phyloP scores from a whole-genome alignment of 1,140 invertebrate genomes.

The Stegodyphus dumicola region DNA sequence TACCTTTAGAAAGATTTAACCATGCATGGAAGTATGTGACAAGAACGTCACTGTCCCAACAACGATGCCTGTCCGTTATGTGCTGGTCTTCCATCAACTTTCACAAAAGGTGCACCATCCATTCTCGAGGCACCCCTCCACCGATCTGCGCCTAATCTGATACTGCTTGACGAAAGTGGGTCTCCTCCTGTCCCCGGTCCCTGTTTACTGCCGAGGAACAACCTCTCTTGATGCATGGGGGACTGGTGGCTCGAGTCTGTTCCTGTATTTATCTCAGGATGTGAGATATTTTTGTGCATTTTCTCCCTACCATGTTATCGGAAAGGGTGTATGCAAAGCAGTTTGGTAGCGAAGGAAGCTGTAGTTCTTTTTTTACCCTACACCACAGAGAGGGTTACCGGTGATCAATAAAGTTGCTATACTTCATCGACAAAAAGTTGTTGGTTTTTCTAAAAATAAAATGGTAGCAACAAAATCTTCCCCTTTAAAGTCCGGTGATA shows the following conservation, averaged over 20 bases:
- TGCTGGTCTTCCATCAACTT: conserved; percentile 33
- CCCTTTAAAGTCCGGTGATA: too few relatives aligned
- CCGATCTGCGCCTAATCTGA: background rate
- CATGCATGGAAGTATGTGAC: conserved; percentile 3
- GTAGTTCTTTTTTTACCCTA: background rate
- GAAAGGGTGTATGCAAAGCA: conserved; percentile 47
- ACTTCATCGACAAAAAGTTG: conserved; percentile 9
- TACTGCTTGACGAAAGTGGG: background rate
- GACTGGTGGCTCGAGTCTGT: background rate
- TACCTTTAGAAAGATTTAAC: too few relatives aligned
- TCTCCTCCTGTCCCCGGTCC: background rate
- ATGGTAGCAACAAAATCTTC: too few relatives aligned
- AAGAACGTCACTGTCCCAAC: background rate
- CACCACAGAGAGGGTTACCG: conserved; percentile 12
- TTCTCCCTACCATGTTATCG: background rate
- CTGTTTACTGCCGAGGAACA: conserved; percentile 50
- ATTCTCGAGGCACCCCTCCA: background rate
- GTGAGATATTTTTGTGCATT: conserved; percentile 1
- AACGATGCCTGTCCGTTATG: conserved; percentile 5
- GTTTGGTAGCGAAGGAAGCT: conserved; percentile 23
- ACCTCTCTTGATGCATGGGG: conserved; percentile 15
- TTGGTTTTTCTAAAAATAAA: conserved; percentile 4
- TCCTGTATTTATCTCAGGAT: conserved; percentile 28
- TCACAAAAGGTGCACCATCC: conserved; percentile 12
- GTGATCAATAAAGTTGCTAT: conserved; percentile 31